phyloP scores from a whole-genome alignment of 2,797 vertebrate species.

The Lacerta bilineata region DNA sequence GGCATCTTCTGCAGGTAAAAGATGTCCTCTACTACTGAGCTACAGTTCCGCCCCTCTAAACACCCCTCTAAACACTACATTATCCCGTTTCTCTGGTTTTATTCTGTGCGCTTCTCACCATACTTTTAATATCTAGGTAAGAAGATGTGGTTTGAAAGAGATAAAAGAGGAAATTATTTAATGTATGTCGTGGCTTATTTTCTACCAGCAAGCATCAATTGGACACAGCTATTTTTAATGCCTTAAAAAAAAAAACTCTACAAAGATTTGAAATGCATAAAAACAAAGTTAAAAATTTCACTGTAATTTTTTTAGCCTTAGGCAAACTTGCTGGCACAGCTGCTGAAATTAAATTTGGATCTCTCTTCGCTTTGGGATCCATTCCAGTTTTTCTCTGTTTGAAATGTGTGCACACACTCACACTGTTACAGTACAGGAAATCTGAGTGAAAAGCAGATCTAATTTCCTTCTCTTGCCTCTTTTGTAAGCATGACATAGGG shows the following conservation, averaged over 20 bases:
- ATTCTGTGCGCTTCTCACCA: not conserved
- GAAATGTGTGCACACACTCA: conserved; percentile 19
- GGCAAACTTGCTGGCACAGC: conserved; percentile 31
- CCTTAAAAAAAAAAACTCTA: conserved; percentile 28
- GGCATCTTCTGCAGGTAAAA: not conserved
- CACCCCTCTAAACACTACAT: no score
- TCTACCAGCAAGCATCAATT: conserved; percentile 39
- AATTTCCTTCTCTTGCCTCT: conserved; percentile 25
- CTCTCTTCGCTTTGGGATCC: conserved; percentile 51
- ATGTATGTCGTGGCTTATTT: conserved; percentile 15
- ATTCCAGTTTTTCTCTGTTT: conserved; percentile 61
- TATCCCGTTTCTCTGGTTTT: not conserved
- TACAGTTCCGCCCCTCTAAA: not conserved
- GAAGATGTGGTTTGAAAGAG: not conserved
- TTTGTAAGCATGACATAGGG: not conserved
- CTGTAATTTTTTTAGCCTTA: conserved; percentile 39
- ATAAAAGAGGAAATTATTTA: conserved; percentile 1
- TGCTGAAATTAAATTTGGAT: conserved; percentile 64
- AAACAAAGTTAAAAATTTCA: conserved; percentile 47
- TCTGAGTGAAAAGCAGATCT: conserved; percentile 50
- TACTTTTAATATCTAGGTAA: conserved; percentile 10
- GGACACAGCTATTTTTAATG: conserved; percentile 23
- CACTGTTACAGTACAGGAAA: not conserved
- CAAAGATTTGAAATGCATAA: conserved; percentile 37
- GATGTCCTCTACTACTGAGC: not conserved